These are phyloP conservation scores for Drosophila nigricruria DNA, from an alignment of 2,888 invertebrate genomes.

Conservation along the genomic window DNA sequence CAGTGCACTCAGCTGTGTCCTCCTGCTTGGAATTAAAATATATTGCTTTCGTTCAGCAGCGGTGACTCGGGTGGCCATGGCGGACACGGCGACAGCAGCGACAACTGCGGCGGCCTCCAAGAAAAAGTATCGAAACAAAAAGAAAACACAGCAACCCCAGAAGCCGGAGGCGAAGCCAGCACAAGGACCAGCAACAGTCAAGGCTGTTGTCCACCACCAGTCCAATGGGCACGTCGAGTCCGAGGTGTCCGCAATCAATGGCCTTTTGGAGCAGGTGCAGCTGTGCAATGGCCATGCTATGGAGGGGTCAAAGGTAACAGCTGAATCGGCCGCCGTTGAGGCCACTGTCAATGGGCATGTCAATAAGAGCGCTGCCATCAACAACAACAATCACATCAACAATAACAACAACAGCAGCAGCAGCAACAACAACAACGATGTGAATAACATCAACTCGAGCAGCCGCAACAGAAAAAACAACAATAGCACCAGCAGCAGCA, in stretches of 20 bases:
- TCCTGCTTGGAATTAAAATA: conserved; percentile 19
- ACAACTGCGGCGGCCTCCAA: conserved; percentile 53
- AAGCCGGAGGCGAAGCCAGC: conserved; percentile 28
- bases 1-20: conserved; percentile 53
- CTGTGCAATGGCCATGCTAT: conserved; percentile 61
- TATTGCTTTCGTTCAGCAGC: conserved; percentile 23
- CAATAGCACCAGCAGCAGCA: conserved; percentile 30
- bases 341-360: conserved; percentile 57
- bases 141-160: conserved; percentile 51
- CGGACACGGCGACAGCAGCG: conserved; percentile 62
- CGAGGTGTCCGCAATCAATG: conserved; percentile 37
- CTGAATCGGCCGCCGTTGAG: conserved; percentile 15
- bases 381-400: conserved; percentile 60
- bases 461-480: conserved; percentile 46
- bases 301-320: conserved; percentile 15
- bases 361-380: conserved; percentile 45
- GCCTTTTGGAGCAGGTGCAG: conserved; percentile 57
- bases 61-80: conserved; percentile 48
- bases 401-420: conserved; percentile 45
- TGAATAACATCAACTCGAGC: conserved; percentile 42
- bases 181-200: conserved; percentile 8
- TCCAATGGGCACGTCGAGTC: conserved; percentile 50
- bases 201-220: conserved; percentile 19
- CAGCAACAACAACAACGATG: conserved; percentile 43
- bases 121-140: conserved; percentile 66